Evolutionary conservation across 2,888 invertebrate genomes (phyloP).

Genomic region (Mesoligia furuncula): DNA sequence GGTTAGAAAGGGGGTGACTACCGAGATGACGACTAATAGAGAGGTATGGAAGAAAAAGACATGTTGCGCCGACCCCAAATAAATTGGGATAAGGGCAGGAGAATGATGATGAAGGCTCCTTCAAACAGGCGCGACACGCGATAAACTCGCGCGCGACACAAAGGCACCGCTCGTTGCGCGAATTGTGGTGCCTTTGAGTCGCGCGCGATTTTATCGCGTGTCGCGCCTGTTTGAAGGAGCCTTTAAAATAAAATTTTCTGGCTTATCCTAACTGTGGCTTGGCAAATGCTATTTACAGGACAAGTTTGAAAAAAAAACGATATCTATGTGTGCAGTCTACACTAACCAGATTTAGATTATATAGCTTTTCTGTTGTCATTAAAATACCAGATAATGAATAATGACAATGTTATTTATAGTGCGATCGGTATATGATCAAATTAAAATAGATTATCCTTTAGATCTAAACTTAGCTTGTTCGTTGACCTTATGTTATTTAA

Average conservation of each 20-base stretch:
- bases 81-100: too few relatives aligned
- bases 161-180: too few relatives aligned
- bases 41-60: too few relatives aligned
- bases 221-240: too few relatives aligned
- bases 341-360: neutral
- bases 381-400: constrained; percentile 9
- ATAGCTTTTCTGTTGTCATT: constrained; percentile 6
- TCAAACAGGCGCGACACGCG: too few relatives aligned
- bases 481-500: neutral
- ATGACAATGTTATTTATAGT: neutral
- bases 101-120: too few relatives aligned
- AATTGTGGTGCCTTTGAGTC: too few relatives aligned
- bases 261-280: neutral
- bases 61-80: too few relatives aligned
- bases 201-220: too few relatives aligned
- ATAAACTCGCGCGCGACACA: too few relatives aligned
- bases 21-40: too few relatives aligned
- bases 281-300: neutral
- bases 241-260: neutral
- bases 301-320: constrained; percentile 19
- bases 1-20: too few relatives aligned
- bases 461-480: neutral
- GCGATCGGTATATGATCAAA: neutral
- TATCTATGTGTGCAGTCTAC: neutral
- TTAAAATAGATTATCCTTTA: neutral